phyloP scores from a whole-genome alignment of 2,113 vertebrate species.

The Numida meleagris region DNA sequence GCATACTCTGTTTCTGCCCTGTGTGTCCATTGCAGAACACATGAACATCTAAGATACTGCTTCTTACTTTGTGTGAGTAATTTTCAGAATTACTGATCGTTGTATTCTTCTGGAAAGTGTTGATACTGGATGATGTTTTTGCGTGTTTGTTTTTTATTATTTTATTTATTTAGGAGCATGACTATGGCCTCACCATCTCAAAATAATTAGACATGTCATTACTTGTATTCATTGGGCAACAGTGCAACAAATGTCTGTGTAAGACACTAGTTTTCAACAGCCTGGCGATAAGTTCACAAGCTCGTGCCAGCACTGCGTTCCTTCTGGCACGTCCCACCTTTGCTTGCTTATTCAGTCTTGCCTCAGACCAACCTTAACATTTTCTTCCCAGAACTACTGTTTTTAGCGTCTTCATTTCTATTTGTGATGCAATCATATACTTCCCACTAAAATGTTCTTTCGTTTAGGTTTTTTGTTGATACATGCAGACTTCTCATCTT shows the following conservation, averaged over 20 bases:
- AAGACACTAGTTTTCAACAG: not conserved
- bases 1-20: not conserved
- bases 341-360: not conserved
- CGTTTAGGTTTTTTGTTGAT: not conserved
- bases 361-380: not conserved
- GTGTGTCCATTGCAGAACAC: not conserved
- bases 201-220: not conserved
- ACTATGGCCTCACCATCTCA: not conserved
- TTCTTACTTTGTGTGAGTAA: not conserved
- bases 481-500: not conserved
- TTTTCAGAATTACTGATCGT: not conserved
- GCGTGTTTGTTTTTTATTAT: not conserved
- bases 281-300: not conserved
- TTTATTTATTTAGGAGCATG: not conserved
- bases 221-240: not conserved
- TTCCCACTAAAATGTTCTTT: not conserved
- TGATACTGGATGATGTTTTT: not conserved
- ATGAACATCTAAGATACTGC: not conserved
- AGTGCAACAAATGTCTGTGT: not conserved
- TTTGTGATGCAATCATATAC: not conserved
- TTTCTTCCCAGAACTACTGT: not conserved
- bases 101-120: not conserved
- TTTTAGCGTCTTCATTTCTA: not conserved
- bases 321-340: not conserved
- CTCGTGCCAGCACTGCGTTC: not conserved